Conservation (phyloP, 1,140 invertebrate species). For the Bombus superbus region DNA sequence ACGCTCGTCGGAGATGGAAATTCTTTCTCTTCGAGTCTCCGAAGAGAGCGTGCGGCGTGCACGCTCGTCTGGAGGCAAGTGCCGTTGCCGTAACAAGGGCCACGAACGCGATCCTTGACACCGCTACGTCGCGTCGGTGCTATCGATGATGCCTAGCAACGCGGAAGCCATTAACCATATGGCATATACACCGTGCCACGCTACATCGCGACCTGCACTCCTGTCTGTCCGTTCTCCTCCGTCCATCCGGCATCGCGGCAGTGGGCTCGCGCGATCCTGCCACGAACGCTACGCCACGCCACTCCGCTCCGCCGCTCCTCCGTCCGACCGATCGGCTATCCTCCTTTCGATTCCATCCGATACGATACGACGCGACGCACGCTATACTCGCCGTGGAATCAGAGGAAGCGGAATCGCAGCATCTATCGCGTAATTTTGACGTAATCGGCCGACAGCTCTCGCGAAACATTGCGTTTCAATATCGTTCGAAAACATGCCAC, state of each 20-base stretch:
- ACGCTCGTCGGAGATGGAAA: too few relatives aligned
- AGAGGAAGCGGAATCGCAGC: not conserved
- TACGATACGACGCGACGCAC: not conserved
- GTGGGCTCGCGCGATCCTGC: not conserved
- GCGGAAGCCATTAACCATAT: conserved; percentile 80
- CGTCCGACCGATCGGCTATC: not conserved
- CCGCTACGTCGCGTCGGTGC: conserved; percentile 47
- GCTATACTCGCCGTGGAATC: not conserved
- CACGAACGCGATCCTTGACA: conserved; percentile 73
- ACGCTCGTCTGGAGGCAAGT: conserved; percentile 8
- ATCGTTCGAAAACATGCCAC: too few relatives aligned
- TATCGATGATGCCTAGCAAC: conserved; percentile 76
- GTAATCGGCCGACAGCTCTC: not conserved
- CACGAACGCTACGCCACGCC: not conserved
- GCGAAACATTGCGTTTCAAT: fast-evolving
- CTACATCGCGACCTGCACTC: conserved; percentile 45
- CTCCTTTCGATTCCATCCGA: not conserved
- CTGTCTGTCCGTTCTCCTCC: conserved; percentile 29
- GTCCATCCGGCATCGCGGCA: not conserved
- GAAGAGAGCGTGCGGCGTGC: too few relatives aligned
- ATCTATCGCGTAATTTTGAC: not conserved
- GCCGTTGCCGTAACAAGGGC: conserved; percentile 63
- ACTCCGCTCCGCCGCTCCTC: not conserved
- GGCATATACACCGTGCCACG: conserved; percentile 73
- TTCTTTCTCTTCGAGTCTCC: not conserved